These are phyloP conservation scores for Poecilia wingei DNA, from an alignment of 2,797 vertebrate genomes.

Conservation along the genomic window DNA sequence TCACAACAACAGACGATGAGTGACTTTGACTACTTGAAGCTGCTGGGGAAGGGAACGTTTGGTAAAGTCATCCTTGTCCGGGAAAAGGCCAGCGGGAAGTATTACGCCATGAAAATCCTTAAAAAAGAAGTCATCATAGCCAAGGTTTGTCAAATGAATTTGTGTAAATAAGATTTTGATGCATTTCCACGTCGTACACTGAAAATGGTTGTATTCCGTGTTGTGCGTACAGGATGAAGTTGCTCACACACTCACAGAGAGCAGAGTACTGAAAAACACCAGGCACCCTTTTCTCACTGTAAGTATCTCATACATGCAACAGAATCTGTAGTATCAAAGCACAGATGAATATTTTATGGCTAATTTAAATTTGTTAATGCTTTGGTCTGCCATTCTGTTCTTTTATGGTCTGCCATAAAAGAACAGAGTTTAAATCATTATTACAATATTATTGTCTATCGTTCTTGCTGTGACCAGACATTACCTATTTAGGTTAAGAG, in stretches of 20 bases:
- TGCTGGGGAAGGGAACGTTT: constrained; percentile 97
- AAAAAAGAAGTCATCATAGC: constrained; percentile 99
- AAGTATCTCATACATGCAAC: constrained; percentile 72
- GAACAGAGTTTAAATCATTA: neutral
- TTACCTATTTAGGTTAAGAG: neutral
- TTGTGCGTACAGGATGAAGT: constrained; percentile 90
- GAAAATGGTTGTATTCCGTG: constrained; percentile 3
- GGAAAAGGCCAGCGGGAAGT: constrained; percentile 98
- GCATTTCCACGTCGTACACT: neutral
- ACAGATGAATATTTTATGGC: neutral
- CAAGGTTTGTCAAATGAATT: constrained; percentile 82
- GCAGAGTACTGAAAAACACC: constrained; percentile 96
- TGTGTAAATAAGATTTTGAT: neutral
- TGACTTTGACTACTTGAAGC: constrained; percentile 99
- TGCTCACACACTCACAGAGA: constrained; percentile 97
- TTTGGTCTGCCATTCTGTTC: neutral
- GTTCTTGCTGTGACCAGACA: neutral
- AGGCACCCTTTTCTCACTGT: constrained; percentile 97
- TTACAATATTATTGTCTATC: neutral
- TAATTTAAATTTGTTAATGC: neutral
- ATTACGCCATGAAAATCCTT: constrained; percentile 99
- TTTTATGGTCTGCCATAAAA: neutral
- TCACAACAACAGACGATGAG: constrained; percentile 89
- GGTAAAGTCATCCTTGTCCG: constrained; percentile 98
- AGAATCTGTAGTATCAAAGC: neutral